Evolutionary conservation across 1,140 invertebrate genomes (phyloP).

Genomic region (Metopolophium dirhodum): DNA sequence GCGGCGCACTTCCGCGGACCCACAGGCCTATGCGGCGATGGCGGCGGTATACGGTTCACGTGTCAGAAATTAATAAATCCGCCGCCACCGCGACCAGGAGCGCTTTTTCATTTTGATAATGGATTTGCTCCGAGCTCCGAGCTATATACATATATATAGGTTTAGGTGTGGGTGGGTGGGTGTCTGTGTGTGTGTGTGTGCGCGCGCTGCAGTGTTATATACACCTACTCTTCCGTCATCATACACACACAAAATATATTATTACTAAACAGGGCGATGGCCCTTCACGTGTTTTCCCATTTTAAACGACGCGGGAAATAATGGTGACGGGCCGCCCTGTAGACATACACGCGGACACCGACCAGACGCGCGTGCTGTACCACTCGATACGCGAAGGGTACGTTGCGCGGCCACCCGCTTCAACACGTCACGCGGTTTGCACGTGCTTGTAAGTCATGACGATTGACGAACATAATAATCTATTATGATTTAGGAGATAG

Average conservation of each 20-base stretch:
- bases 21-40: not conserved
- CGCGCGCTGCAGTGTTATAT: not conserved
- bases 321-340: not conserved
- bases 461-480: not conserved
- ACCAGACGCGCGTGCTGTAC: not conserved
- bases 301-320: not conserved
- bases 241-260: not conserved
- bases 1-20: not conserved
- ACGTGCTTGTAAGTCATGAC: not conserved
- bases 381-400: not conserved
- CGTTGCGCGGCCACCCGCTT: not conserved
- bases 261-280: not conserved
- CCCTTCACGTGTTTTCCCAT: not conserved
- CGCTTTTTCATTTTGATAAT: conserved; percentile 55
- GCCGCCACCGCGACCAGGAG: conserved; percentile 23
- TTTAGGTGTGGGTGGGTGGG: not conserved
- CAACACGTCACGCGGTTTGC: not conserved
- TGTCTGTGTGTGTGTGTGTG: not conserved
- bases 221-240: not conserved
- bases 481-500: not conserved
- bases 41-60: conserved; percentile 26
- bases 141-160: too few relatives aligned
- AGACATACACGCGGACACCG: not conserved
- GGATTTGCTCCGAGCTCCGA: not conserved
- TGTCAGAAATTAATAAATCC: conserved; percentile 57